Base-by-base conservation (phyloP, 2,888 invertebrate species). In the Autographa gamma region DNA sequence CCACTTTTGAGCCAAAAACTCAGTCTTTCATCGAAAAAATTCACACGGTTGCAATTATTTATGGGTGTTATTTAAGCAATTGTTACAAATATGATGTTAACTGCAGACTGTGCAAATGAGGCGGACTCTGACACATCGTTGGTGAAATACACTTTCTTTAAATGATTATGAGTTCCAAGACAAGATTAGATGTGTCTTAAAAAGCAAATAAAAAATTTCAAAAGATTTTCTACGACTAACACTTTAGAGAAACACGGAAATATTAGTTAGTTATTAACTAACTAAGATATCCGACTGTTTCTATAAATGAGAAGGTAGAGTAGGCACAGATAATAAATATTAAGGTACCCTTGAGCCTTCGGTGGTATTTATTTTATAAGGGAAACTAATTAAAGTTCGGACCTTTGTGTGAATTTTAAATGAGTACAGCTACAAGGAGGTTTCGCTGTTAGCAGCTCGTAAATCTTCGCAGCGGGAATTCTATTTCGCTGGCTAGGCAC, bases 341-440 rank as follows among this genome's bases (percentile, higher is more conserved):
- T 63, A 25, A 32, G 43, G 34, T 31, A 43, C 14, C 13, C 5
- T 34, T 54, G 52, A 71, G 18, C 54, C 58, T 61, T 43, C 71
- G 41, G 54, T 72, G 66, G 66, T 73, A 73, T 74, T 66, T 65
- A 32, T 72, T 63, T 25, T 63, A 69, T 56, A 69, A 75, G 73
- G 81, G 72, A 85, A 84, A 87, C 85, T 88, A 88, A 90, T 89
- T 88, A 88, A 88, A 86, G 77, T 83, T 54, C 63, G 69, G 79
- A 69, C 76, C 80, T 88, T 85, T 88, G 85, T 84, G 85, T 83
- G 84, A 87, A 88, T 88, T 89, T 86, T 77, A 86, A 87, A 87
- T 83, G 81, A 83, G 69, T 70, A 66, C 25, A 25, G 19, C 54
- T 56, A 56, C 70, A 80, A 80, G 75, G 69, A 76, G 75, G 74